Evolutionary conservation across 1,140 invertebrate genomes (phyloP), one percentile per base, ranked within the genome.

Genomic region (Gonioctena quinquepunctata): DNA sequence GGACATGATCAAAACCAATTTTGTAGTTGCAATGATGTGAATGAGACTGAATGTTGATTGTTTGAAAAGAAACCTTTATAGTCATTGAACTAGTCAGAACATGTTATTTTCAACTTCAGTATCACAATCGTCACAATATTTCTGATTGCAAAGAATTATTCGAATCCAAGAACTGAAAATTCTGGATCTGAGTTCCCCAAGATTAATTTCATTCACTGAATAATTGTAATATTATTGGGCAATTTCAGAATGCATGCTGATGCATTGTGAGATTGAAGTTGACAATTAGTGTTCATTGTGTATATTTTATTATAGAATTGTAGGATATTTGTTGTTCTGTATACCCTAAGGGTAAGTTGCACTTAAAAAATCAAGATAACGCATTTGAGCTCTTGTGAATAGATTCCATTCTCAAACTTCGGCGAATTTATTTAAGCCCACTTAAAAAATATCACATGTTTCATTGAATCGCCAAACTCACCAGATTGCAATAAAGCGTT

Each of bases 1-100:
- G 16, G 33, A 13, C 5, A 56, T 59, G 56, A 71, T 71, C 69
- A 68, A 72, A 72, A 65, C 27, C 60, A 59, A 48, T 69, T 61
- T 64, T 61, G 61, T 67, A 60, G 69, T 65, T 65, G 71, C 50
- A 33, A 28, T 63, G 50, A 49, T 69, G 19, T 52, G 70, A 65
- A 74, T 74, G 73, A 74, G 73, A 74, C 73, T 74, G 72, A 74
- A 72, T 71, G 73, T 69, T 74, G 63, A 48, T 68, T 66, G 61
- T 28, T 18, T 69, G 50, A 65, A 69, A 56, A 50, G 42, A 54
- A 56, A 21, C 22, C 65, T 26, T 64, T 13, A 23, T 66, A 72
- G 61, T 65, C 56, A 68, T 49, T 13, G 62, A 62, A 49, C 67
- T 72, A 72, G 67, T 69, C 67, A 69, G 63, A 52, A 63, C 33